Evolutionary conservation across 2,113 vertebrate genomes (phyloP).

Genomic region (Bubo bubo): DNA sequence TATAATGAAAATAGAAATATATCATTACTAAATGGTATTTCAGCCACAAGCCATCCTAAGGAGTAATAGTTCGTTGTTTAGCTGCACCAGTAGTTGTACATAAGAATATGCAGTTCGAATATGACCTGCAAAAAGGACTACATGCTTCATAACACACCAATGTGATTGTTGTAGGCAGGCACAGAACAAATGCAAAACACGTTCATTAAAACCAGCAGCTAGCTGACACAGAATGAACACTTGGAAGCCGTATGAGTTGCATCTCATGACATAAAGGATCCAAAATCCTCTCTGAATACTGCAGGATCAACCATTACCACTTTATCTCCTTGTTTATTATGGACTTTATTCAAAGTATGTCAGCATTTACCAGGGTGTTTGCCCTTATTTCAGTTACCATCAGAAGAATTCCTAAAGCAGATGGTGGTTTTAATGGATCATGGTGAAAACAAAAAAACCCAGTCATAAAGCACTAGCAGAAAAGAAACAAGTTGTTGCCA

Average conservation of each 20-base stretch:
- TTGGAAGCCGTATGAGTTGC: not conserved
- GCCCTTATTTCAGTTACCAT: not conserved
- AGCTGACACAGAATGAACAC: not conserved
- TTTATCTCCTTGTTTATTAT: not conserved
- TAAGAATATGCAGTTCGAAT: not conserved
- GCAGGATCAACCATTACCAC: not conserved
- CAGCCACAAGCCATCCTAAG: not conserved
- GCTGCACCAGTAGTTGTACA: not conserved
- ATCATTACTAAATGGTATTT: not conserved
- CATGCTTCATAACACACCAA: not conserved
- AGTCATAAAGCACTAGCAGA: not conserved
- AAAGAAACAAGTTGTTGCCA: not conserved
- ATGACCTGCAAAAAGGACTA: not conserved
- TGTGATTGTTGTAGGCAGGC: not conserved
- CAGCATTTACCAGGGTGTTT: not conserved
- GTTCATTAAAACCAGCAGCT: not conserved
- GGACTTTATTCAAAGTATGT: not conserved
- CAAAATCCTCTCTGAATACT: not conserved
- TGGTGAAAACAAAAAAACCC: not conserved
- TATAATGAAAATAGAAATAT: not conserved
- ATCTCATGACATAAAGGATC: not conserved
- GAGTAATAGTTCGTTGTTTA: not conserved
- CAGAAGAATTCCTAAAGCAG: not conserved
- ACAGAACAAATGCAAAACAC: not conserved
- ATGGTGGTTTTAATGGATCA: not conserved